A percentile compares a stretch with the other conserved stretches of the same genome.
Evolutionary conservation across 2,113 vertebrate species (phyloP).

Genomic region (Paracanthobrama guichenoti): DNA sequence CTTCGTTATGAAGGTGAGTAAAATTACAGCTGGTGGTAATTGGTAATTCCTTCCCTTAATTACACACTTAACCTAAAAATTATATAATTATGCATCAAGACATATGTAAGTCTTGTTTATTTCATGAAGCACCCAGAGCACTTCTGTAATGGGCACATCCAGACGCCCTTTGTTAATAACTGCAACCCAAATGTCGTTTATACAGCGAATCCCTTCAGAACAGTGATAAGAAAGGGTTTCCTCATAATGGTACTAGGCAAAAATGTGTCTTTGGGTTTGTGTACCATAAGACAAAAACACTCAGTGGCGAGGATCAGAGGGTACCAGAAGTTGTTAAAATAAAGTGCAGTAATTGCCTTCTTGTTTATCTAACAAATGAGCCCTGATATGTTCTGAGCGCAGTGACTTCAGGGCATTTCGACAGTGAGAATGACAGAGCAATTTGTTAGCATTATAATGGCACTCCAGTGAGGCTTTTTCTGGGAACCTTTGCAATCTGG

Average conservation of each 20-base stretch:
- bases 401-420: not conserved
- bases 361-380: slow-evolving; percentile 38
- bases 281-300: not conserved
- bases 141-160: not conserved
- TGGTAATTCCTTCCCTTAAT: not conserved
- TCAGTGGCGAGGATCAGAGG: not conserved
- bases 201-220: not conserved
- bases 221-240: not conserved
- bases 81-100: not conserved
- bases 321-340: slow-evolving; percentile 28
- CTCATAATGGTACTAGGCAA: not conserved
- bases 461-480: slow-evolving; percentile 11
- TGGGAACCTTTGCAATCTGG: slow-evolving; percentile 6
- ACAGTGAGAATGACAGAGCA: not conserved
- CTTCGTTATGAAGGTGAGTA: not conserved
- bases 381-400: slow-evolving; percentile 11
- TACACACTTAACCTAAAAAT: not conserved
- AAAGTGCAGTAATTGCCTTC: slow-evolving; percentile 26
- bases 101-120: not conserved
- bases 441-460: slow-evolving; percentile 24
- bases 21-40: not conserved
- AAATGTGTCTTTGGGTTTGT: not conserved
- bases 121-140: not conserved
- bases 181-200: not conserved
- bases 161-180: not conserved